Evolutionary conservation across 2,113 vertebrate species (phyloP).

Genomic region (Montifringilla adamsi): DNA sequence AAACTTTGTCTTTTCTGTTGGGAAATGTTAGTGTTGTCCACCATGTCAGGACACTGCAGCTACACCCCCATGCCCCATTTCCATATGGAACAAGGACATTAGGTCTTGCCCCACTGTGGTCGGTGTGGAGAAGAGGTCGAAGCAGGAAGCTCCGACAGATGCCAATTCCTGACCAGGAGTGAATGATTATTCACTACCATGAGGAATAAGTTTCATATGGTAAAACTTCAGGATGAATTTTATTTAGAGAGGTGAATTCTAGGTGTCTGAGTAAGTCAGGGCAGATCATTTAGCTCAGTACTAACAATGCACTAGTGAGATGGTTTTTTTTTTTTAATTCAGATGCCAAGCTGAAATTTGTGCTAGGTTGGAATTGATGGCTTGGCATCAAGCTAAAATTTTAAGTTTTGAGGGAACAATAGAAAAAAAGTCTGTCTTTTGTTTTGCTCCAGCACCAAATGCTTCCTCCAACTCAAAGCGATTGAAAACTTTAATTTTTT

Average conservation of each 20-base stretch:
- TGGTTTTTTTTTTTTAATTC: neutral
- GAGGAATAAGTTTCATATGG: neutral
- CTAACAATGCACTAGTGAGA: neutral
- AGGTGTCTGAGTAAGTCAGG: neutral
- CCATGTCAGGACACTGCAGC: neutral
- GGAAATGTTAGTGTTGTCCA: neutral
- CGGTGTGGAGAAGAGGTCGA: neutral
- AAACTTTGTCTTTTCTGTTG: neutral
- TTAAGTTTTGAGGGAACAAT: neutral
- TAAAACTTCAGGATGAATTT: neutral
- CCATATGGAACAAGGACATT: neutral
- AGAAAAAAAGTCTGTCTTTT: neutral
- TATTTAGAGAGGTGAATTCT: neutral
- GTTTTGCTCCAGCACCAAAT: neutral
- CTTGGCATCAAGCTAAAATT: neutral
- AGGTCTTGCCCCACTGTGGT: neutral
- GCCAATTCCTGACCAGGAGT: neutral
- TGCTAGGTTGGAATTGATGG: neutral
- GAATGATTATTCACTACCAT: neutral
- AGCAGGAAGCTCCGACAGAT: neutral
- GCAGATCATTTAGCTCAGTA: neutral
- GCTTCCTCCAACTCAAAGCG: neutral
- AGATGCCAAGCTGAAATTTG: neutral
- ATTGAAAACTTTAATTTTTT: neutral
- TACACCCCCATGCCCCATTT: fast-evolving